Evolutionary conservation across 2,797 vertebrate genomes (phyloP), one percentile per base, ranked within the genome.

Genomic region (Paedocypris micromegethes): DNA sequence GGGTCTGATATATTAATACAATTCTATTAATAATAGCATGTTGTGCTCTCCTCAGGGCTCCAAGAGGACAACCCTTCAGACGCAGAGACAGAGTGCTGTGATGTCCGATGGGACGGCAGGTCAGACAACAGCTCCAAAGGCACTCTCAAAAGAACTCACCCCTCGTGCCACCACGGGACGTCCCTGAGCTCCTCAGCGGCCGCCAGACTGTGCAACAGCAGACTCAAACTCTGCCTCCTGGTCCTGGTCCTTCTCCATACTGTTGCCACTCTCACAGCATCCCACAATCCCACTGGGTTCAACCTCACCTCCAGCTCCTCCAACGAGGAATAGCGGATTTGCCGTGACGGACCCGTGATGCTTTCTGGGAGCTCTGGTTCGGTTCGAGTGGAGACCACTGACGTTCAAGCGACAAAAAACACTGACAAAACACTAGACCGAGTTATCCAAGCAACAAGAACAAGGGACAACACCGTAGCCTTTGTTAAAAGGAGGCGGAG

Each of bases 221-320:
- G 93, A 86, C 94, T 99, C 85, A 98, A 91, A 90, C 93, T 99
- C 86, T 97, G 94, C 86, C 90, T 98, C 79, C 92, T 98, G 66
- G 93, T 97, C 74, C 90, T 99, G 65, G 93, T 98, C 78, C 93
- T 99, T 78, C 90, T 99, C 79, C 96, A 98, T 88, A 96, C 95
- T 78, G 94, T 97, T 82, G 94, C 96, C 87, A 92, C 93, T 82
- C 92, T 96, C 88, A 96, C 93, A 68, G 92, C 92, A 81, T 90
- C 93, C 86, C 93, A 98, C 86, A 98, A 92, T 87, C 85, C 91
- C 83, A 91, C 92, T 46, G 93, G 87, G 81, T 86, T 95, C 86
- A 86, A 90, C 83, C 88, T 94, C 83, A 92, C 91, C 76, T 75
- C 89, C 85, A 85, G 94, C 82, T 83, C 86, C 82, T 84, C 92